These are phyloP conservation scores for Sinonovacula constricta DNA, from an alignment of 1,140 invertebrate species.

Conservation along the genomic window DNA sequence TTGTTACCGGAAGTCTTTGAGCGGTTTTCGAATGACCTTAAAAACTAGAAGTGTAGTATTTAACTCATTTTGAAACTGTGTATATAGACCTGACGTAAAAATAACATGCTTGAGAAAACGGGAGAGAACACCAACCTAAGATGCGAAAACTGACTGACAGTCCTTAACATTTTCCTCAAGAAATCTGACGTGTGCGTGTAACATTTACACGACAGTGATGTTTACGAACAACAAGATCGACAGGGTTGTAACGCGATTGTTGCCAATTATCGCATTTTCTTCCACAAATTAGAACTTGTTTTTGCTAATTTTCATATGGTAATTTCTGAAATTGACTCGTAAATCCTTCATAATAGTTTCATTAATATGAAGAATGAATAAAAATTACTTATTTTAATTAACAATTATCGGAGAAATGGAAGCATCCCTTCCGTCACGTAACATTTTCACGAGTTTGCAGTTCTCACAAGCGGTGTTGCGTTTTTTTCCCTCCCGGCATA, in stretches of 20 bases:
- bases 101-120: too few species aligned
- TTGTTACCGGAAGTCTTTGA: too few species aligned
- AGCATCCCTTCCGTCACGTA: background rate
- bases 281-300: background rate
- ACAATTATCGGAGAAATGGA: background rate
- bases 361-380: background rate
- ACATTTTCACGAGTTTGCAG: background rate
- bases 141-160: too few species aligned
- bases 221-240: background rate
- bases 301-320: background rate
- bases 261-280: background rate
- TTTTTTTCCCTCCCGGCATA: background rate
- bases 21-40: too few species aligned
- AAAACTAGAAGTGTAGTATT: too few species aligned
- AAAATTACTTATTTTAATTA: background rate
- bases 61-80: too few species aligned
- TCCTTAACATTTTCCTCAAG: too few species aligned
- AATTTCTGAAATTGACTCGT: background rate
- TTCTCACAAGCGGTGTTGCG: background rate
- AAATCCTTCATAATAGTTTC: background rate
- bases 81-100: too few species aligned
- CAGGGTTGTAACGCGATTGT: background rate
- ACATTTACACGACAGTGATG: background rate
- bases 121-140: too few species aligned
- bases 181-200: too few species aligned